Evolutionary conservation across 2,888 invertebrate species (phyloP), one percentile per base, ranked within the genome.

Genomic region (Scrobipalpa atriplicella): DNA sequence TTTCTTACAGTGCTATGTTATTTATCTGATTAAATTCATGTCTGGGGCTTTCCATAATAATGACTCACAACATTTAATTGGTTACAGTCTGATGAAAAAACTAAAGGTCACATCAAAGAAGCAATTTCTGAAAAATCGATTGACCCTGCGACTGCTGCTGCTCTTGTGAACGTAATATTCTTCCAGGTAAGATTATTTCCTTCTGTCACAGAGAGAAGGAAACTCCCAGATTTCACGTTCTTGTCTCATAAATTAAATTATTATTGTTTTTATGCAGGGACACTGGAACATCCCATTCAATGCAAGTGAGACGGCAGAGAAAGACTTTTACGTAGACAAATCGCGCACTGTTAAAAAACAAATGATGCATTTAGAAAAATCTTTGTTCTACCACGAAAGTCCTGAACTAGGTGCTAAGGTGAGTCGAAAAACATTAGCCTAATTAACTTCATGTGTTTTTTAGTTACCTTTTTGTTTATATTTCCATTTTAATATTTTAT

Each of bases 281-380:
- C 84, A 84, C 60, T 85, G 84, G 85, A 76, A 81, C 38, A 80
- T 83, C 1, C 85, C 85, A 0, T 85, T 85, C 69, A 70, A 81
- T 21, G 76, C 79, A 10, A 72, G 64, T 3, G 52, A 78, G 0
- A 85, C 85, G 0, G 70, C 70, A 62, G 82, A 84, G 1, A 78
- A 80, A 66, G 78, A 84, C 63, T 85, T 85, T 78, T 72, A 81
- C 70, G 71, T 81, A 5, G 76, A 70, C 70, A 73, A 71, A 43
- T 54, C 68, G 0, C 76, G 70, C 0, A 72, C 71, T 2, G 80
- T 84, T 10, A 76, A 83, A 74, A 85, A 85, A 19, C 82, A 82
- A 2, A 83, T 77, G 61, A 85, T 85, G 85, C 78, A 78, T 38
- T 70, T 85, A 7, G 0, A 66, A 38, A 71, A 77, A 29, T 73